Evolutionary conservation across 64 coral and sea anemone genomes (phyloP), one percentile per base, ranked within the genome.

Genomic region (Stylophora pistillata): DNA sequence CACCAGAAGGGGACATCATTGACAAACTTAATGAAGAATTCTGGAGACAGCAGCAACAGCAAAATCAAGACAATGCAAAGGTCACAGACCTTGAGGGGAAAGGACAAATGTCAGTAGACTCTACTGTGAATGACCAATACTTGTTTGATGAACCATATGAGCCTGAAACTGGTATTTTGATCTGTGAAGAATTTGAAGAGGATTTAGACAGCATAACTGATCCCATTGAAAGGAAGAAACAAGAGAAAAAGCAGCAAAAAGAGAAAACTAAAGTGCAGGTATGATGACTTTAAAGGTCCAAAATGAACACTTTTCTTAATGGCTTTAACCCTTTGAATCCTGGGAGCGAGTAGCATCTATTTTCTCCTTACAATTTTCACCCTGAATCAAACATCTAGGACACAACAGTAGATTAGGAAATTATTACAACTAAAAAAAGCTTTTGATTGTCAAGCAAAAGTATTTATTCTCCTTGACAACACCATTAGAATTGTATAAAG

Each of bases 1-100:
- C 94, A 55, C 93, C 93, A 9, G 94, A 93, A 74, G 94, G 34
- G 5, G 95, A 97, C 34, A 93, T 97, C 28, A 97, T 97, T 21
- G 95, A 97, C 26, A 78, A 78, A 81, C 86, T 97, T 85, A 97
- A 97, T 78, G 91, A 97, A 29, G 91, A 97, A 31, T 97, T 97
- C 74, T 97, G 95, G 95, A 73, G 90, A 71, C 61, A 84, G 58
- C 81, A 79, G 11, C 70, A 0, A 47, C 37, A 82, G 17, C 68
- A 91, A 10, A 82, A 75, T 25, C 82, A 88, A n/a, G 15, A 30
- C 17, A 53, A 55, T 41, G 28, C 59, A 31, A 72, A 13, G 61
- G 18, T 26, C 52, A 70, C 30, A 15, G 60, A 32, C 1, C 25
- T 79, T 20, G 25, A 87, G 29, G 60, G 69, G 2, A 27, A 53